A percentile compares a stretch with the other conserved stretches of the same genome.
phyloP scores from a whole-genome alignment of 2,113 vertebrate species.

The Acrocephalus arundinaceus region DNA sequence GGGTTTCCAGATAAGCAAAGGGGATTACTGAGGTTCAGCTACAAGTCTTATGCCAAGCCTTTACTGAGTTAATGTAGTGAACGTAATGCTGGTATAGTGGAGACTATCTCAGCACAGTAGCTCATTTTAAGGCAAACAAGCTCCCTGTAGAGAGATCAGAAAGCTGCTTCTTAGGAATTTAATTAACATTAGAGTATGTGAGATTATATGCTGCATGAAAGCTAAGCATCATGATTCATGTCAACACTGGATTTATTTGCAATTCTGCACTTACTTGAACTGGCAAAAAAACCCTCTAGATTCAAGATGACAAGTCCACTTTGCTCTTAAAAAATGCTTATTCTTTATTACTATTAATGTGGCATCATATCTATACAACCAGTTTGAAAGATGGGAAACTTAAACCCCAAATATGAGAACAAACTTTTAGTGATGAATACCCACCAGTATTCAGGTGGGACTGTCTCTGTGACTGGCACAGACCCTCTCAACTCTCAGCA shows the following conservation, averaged over 20 bases:
- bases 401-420: background rate
- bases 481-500: background rate
- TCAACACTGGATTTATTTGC: background rate
- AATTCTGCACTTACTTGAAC: background rate
- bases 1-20: slow-evolving; percentile 36
- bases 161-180: slow-evolving; percentile 59
- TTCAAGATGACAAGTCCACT: background rate
- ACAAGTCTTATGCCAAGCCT: slow-evolving; percentile 8
- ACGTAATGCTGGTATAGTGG: slow-evolving; percentile 56
- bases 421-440: background rate
- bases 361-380: background rate
- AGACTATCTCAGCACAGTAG: slow-evolving; percentile 55
- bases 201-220: slow-evolving; percentile 49
- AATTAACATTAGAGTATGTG: slow-evolving; percentile 37
- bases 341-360: background rate
- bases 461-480: background rate
- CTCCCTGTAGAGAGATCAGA: slow-evolving; percentile 48
- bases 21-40: slow-evolving; percentile 54
- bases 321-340: background rate
- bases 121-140: slow-evolving; percentile 60
- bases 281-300: background rate
- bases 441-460: background rate
- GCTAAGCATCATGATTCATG: background rate
- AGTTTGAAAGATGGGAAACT: background rate
- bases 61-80: slow-evolving; percentile 70